Percentiles rank a stretch among this genome's conserved stretches.
phyloP scores from a whole-genome alignment of 2,113 vertebrate genomes.

The Protobothrops flavoviridis region DNA sequence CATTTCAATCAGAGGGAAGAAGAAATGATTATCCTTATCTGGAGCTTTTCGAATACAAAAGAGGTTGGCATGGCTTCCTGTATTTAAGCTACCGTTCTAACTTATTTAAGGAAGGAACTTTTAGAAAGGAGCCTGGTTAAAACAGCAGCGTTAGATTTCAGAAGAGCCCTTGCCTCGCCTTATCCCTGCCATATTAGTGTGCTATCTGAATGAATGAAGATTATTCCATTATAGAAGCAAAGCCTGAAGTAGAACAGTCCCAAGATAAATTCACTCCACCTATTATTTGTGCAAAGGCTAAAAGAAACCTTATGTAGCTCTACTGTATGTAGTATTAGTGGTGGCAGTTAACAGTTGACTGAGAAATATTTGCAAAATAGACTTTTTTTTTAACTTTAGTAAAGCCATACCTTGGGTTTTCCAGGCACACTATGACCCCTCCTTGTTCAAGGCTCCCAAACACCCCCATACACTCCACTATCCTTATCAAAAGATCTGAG shows the following conservation, averaged over 20 bases:
- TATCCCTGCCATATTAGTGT: background rate
- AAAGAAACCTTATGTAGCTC: background rate
- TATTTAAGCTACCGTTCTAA: background rate
- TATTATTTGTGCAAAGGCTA: background rate
- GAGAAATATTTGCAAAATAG: background rate
- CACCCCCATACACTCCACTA: background rate
- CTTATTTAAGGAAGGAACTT: background rate
- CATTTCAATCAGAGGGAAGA: background rate
- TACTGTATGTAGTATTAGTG: background rate
- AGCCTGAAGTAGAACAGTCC: background rate
- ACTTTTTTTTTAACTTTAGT: background rate
- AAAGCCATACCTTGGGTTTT: background rate
- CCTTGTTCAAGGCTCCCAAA: background rate
- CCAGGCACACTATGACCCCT: background rate
- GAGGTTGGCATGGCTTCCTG: background rate
- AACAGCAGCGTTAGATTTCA: background rate
- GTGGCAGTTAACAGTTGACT: background rate
- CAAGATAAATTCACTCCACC: background rate
- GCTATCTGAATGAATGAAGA: no score
- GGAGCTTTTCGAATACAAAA: background rate
- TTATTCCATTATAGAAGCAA: background rate
- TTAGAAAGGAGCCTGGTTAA: background rate
- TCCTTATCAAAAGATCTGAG: constrained; percentile 12
- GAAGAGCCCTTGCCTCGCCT: background rate
- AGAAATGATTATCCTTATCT: background rate